These are phyloP conservation scores for Ardeotis arabs DNA, from an alignment of 2,113 vertebrate species.

Conservation along the genomic window DNA sequence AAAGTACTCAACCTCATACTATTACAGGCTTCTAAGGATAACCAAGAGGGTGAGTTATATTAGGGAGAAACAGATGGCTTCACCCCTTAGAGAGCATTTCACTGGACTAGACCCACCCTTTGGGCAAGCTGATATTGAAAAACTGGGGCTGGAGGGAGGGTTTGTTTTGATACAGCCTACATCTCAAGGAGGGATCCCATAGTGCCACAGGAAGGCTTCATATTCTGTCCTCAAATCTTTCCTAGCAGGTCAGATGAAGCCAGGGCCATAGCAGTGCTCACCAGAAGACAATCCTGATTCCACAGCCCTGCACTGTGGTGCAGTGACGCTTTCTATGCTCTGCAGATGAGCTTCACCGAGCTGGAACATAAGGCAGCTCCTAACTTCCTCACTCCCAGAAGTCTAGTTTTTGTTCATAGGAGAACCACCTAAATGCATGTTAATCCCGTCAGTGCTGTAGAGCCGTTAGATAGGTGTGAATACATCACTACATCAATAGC, in stretches of 20 bases:
- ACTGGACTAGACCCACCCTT: background rate
- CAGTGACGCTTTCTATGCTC: background rate
- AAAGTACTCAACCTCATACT: background rate
- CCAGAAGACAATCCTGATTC: background rate
- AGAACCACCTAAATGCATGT: background rate
- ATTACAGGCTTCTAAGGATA: background rate
- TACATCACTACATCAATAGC: background rate
- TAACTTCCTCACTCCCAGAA: background rate
- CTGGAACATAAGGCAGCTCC: background rate
- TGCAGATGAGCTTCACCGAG: background rate
- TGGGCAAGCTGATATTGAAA: background rate
- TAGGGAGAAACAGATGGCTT: background rate
- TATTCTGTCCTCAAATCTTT: background rate
- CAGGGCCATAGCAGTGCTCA: accelerated
- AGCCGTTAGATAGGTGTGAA: background rate
- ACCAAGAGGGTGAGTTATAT: background rate
- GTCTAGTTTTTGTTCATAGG: background rate
- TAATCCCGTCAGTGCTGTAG: background rate
- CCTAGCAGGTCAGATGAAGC: background rate
- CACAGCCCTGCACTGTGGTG: background rate
- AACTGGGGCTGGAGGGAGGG: background rate
- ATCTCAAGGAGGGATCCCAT: background rate
- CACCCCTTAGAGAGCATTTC: background rate
- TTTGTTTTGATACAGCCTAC: background rate
- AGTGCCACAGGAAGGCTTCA: background rate